These are phyloP conservation scores for Cygnus olor DNA, from an alignment of 2,797 vertebrate species.

Conservation along the genomic window DNA sequence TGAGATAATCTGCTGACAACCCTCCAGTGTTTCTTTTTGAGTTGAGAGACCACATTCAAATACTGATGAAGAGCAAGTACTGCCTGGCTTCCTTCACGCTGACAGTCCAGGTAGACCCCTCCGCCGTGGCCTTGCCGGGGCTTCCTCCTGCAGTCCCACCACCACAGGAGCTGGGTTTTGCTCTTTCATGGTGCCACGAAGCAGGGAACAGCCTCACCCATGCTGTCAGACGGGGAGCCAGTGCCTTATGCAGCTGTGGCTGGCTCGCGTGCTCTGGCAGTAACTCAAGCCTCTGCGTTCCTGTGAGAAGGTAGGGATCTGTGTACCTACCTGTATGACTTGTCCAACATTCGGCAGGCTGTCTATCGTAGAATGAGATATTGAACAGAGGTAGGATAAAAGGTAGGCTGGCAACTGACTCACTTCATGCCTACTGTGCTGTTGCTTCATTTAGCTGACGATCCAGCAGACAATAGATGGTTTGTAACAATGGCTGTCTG, in stretches of 20 bases:
- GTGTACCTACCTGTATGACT: rapidly evolving
- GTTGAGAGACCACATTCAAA: not conserved
- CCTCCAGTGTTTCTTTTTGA: not conserved
- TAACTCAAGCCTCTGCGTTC: not conserved
- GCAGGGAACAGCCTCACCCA: no score
- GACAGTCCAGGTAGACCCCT: not conserved
- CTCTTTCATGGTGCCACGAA: no score
- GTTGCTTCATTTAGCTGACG: not conserved
- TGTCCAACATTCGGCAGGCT: not conserved
- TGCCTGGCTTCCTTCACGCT: not conserved
- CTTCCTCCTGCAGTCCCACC: no score
- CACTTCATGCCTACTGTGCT: not conserved
- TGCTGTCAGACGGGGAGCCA: no score
- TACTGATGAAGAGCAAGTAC: not conserved
- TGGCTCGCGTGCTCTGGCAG: no score
- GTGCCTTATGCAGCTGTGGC: no score
- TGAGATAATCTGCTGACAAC: not conserved
- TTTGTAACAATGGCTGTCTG: not conserved
- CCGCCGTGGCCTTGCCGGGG: no score
- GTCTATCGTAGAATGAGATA: not conserved
- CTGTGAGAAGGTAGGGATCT: not conserved
- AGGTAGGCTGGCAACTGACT: not conserved
- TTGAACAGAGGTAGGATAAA: not conserved
- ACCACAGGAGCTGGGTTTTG: no score
- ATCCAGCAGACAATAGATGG: rapidly evolving